A percentile compares a stretch with the other conserved stretches of the same genome.
Conservation (phyloP, 2,113 vertebrate species). For the Sorex fumeus region DNA sequence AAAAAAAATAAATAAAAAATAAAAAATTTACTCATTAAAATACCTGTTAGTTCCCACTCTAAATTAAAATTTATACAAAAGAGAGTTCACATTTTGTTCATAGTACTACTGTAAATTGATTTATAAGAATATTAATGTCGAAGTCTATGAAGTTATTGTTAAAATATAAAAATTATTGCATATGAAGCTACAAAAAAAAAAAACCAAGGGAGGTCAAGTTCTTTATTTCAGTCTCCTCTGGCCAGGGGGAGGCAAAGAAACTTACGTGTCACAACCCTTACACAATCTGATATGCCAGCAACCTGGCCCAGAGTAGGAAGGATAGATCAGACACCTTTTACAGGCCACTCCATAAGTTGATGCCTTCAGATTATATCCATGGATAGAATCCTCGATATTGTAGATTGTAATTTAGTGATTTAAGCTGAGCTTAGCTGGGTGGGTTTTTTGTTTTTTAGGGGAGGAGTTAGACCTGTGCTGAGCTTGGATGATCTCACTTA, state of each 20-base stretch:
- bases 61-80: slow-evolving; percentile 50
- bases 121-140: slow-evolving; percentile 31
- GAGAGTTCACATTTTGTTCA: slow-evolving; percentile 17
- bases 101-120: slow-evolving; percentile 34
- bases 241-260: neutral
- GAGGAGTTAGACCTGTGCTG: neutral
- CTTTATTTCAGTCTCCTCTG: neutral
- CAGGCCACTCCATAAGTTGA: neutral
- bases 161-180: slow-evolving; percentile 55
- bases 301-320: neutral
- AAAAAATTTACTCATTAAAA: slow-evolving; percentile 61
- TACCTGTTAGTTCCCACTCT: slow-evolving; percentile 29
- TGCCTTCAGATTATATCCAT: neutral
- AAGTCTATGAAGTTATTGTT: slow-evolving; percentile 16
- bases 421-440: neutral
- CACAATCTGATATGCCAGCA: neutral
- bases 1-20: too few species aligned
- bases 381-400: neutral
- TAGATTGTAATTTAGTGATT: neutral
- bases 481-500: neutral
- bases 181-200: too few species aligned
- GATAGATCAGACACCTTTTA: neutral
- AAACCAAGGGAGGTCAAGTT: too few species aligned
- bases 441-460: too few species aligned
- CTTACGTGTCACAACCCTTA: neutral